Percentiles rank a stretch among this genome's conserved stretches.
phyloP scores from a whole-genome alignment of 2,888 invertebrate species.

The Ypsolopha scabrella region DNA sequence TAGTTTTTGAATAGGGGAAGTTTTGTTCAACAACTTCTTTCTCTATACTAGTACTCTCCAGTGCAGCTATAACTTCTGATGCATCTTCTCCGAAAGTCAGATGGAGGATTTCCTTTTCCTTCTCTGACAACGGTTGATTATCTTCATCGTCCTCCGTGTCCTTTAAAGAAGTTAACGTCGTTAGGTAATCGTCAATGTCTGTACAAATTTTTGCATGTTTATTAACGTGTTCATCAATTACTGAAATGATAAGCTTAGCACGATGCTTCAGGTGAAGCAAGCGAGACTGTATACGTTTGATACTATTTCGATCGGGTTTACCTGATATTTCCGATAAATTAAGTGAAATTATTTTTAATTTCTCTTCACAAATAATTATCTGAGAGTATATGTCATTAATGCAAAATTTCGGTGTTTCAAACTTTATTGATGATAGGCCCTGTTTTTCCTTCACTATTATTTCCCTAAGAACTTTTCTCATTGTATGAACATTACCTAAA shows the following conservation, averaged over 20 bases:
- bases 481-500: background rate
- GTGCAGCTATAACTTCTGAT: too few relatives aligned
- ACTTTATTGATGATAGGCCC: background rate
- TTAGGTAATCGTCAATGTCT: background rate
- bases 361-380: background rate
- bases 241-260: background rate
- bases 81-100: background rate
- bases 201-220: background rate
- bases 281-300: background rate
- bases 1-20: too few relatives aligned
- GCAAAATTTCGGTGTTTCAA: background rate
- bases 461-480: background rate
- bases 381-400: too few relatives aligned
- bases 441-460: background rate
- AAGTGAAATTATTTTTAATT: background rate
- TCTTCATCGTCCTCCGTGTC: background rate
- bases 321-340: background rate
- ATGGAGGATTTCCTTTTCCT: too few relatives aligned
- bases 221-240: background rate
- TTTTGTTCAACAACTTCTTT: too few relatives aligned
- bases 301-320: background rate
- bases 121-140: background rate
- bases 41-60: too few relatives aligned
- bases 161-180: background rate
- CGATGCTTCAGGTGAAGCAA: background rate